Conservation (phyloP, 2,113 vertebrate species). For the Platichthys stellatus region DNA sequence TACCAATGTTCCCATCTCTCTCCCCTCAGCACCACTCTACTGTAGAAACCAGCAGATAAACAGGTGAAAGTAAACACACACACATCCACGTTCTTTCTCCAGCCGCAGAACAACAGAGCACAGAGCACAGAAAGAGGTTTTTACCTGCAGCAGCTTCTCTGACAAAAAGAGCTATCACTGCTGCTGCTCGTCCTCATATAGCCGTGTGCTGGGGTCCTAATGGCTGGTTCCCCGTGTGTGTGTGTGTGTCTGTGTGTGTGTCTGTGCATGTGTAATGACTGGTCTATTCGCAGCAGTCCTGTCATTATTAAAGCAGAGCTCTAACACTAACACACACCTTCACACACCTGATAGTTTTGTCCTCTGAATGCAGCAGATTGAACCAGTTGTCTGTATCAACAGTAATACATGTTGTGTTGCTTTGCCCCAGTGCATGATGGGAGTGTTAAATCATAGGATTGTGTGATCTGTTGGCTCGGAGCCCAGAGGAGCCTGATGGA, state of each 20-base stretch:
- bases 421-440: slow-evolving; percentile 31
- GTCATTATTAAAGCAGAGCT: slow-evolving; percentile 75
- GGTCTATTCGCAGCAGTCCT: slow-evolving; percentile 57
- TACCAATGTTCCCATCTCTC: too few relatives aligned
- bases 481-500: not conserved
- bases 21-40: not conserved
- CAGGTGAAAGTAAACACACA: slow-evolving; percentile 11
- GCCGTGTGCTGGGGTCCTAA: slow-evolving; percentile 49
- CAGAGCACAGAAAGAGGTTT: not conserved
- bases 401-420: slow-evolving; percentile 7
- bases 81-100: not conserved
- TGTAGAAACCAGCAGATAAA: not conserved
- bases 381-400: slow-evolving; percentile 12
- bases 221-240: slow-evolving; percentile 43
- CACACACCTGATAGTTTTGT: slow-evolving; percentile 60
- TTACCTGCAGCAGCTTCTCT: slow-evolving; percentile 63
- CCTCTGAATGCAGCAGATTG: slow-evolving; percentile 31
- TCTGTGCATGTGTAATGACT: slow-evolving; percentile 60
- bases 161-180: slow-evolving; percentile 43
- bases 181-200: slow-evolving; percentile 69
- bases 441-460: not conserved
- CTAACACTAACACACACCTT: slow-evolving; percentile 57
- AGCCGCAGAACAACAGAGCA: not conserved
- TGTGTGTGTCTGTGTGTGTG: slow-evolving; percentile 30
- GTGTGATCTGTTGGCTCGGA: not conserved